Percentiles rank a stretch among this genome's conserved stretches.
Conservation (phyloP, 64 coral and sea anemone species). For the Exaiptasia diaphana region DNA sequence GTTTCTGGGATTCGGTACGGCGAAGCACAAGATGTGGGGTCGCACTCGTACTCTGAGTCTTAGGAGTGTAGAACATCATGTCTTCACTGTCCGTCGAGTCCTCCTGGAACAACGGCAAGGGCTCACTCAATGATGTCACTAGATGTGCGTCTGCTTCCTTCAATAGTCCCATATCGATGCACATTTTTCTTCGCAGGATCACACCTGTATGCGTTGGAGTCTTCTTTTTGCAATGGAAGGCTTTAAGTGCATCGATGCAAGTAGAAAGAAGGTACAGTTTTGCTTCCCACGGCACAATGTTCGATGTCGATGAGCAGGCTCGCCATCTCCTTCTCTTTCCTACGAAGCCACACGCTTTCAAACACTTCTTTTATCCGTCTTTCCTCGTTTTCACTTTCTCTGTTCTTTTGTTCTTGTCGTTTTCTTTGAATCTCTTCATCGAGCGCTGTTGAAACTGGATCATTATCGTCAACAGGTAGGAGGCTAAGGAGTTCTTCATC, state of each 20-base stretch:
- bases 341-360: neutral
- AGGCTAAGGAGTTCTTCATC: neutral
- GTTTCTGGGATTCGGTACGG: too few species aligned
- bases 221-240: neutral
- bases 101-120: slow-evolving; percentile 1
- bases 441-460: neutral
- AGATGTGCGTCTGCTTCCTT: neutral
- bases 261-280: neutral
- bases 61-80: too few species aligned
- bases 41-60: too few species aligned
- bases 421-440: neutral
- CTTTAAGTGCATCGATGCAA: neutral
- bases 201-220: neutral
- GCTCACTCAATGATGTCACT: neutral
- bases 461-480: neutral
- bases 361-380: neutral
- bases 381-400: neutral
- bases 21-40: too few species aligned
- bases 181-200: neutral
- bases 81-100: too few species aligned
- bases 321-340: neutral
- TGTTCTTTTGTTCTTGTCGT: neutral
- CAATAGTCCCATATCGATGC: neutral
- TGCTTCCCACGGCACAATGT: neutral
- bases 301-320: neutral